A percentile compares a stretch with the other conserved stretches of the same genome.
phyloP scores from a whole-genome alignment of 2,888 invertebrate species.

The Xestobium rufovillosum region DNA sequence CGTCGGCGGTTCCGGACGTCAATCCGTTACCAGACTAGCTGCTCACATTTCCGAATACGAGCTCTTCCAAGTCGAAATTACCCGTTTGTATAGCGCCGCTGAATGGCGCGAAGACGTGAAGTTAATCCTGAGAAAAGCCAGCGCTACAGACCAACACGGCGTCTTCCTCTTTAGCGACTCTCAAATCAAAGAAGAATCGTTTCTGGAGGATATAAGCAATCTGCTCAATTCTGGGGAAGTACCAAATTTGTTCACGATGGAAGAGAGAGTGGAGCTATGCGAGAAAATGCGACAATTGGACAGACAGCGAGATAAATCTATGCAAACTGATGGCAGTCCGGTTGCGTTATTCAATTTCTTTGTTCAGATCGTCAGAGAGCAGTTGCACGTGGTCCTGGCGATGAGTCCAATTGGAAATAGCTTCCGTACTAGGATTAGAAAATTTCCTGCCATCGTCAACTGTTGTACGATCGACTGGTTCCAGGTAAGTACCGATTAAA shows the following conservation, averaged over 20 bases:
- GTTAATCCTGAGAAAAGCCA: constrained; percentile 67
- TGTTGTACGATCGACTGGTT: constrained; percentile 97
- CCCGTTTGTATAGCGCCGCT: constrained; percentile 68
- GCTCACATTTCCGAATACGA: constrained; percentile 94
- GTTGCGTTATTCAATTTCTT: constrained; percentile 89
- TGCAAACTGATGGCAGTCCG: constrained; percentile 88
- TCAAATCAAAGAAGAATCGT: constrained; percentile 90
- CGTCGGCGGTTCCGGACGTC: constrained; percentile 88
- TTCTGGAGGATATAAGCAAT: constrained; percentile 88
- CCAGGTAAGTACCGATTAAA: constrained; percentile 47
- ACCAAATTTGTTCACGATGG: constrained; percentile 77
- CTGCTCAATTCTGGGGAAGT: constrained; percentile 90
- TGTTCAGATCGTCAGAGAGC: constrained; percentile 78
- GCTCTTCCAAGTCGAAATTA: constrained; percentile 86
- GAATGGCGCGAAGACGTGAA: constrained; percentile 95
- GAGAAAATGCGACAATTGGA: constrained; percentile 91
- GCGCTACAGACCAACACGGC: constrained; percentile 76
- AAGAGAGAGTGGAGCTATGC: constrained; percentile 84
- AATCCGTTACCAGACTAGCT: constrained; percentile 81
- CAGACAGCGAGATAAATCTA: constrained; percentile 74
- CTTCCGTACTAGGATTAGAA: constrained; percentile 73
- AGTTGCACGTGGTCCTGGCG: constrained; percentile 79
- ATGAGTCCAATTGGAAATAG: constrained; percentile 89
- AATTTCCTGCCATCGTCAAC: constrained; percentile 88
- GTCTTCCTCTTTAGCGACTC: constrained; percentile 88